Base-by-base conservation (phyloP, 2,113 vertebrate genomes). In the Oreochromis tanganicae region DNA sequence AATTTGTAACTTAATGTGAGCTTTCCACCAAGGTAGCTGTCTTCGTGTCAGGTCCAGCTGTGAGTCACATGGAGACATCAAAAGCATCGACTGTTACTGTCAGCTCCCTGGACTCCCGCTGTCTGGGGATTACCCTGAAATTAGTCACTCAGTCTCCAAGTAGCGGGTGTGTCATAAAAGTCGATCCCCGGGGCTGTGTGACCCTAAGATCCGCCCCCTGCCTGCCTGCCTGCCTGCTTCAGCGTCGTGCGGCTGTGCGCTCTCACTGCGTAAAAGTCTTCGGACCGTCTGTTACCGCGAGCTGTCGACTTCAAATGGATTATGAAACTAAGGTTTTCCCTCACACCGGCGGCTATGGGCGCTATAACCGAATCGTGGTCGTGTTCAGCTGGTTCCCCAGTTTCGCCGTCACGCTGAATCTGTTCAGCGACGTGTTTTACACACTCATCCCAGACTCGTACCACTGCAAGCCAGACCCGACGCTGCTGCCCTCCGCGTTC, bases 341-440 rank as follows among this genome's bases (percentile, higher is more conserved):
- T 1, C 88, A 71, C 34, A 87, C 90, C 8, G 97, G 97, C 7
- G 97, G 96, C 14, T 97, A 95, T 11, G 97, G 97, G 1, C 96
- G 94, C 56, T 96, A 95, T 55, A 95, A 95, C 89, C 93, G 96
- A 5, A 80, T 95, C 2, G 94, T 96, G 52, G 95, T 96, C 0
- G 81, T 94, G 2, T 97, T 96, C 85, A 96, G 94, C 57, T 97
- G 97, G 96, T 92, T 97, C n/a, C 97, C 97, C 1, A 94, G 94
- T 92, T 94, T 97, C 66, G 96, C 94, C 2, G 95, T 97, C 86
- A 96, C 95, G 46, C 73, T 97, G 55, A 96, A 96, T 6, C 90
- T 97, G 12, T 95, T 96, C 66, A 95, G 94, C 54, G 95, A 97
- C 88, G 71, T 95, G 12, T 96, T 97, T 14, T 96, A 94, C 90